These are phyloP conservation scores for Oxystoma pomonae DNA, from an alignment of 2,888 invertebrate genomes.

Conservation along the genomic window DNA sequence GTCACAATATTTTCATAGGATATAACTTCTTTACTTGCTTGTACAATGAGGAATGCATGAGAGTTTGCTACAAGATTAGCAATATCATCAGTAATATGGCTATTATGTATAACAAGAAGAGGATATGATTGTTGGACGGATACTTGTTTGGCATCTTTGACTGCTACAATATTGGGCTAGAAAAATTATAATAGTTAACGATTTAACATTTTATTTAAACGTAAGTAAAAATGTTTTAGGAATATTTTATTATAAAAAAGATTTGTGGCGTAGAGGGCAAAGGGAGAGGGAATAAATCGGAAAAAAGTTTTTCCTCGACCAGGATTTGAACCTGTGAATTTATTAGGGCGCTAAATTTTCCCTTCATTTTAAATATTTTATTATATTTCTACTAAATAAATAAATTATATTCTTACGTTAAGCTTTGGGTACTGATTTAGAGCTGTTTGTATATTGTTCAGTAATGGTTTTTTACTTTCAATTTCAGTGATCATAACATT, in stretches of 20 bases:
- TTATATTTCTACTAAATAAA: too few relatives aligned
- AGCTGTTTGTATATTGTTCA: conserved; percentile 36
- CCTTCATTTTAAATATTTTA: too few relatives aligned
- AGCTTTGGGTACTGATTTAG: conserved; percentile 35
- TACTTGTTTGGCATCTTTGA: conserved; percentile 36
- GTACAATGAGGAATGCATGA: conserved; percentile 38
- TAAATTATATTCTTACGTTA: conserved; percentile 37
- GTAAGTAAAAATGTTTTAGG: too few relatives aligned
- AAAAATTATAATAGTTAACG: too few relatives aligned
- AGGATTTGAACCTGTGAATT: too few relatives aligned
- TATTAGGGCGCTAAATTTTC: too few relatives aligned
- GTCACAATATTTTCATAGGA: conserved; percentile 31
- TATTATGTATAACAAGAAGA: conserved; percentile 38
- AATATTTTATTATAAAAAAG: too few relatives aligned
- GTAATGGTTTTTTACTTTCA: conserved; percentile 33
- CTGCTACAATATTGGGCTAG: conserved; percentile 38
- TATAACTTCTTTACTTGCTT: conserved; percentile 31
- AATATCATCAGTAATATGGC: conserved; percentile 34
- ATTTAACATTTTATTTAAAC: too few relatives aligned
- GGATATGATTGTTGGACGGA: conserved; percentile 39
- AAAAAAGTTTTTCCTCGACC: too few relatives aligned
- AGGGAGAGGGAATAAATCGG: too few relatives aligned
- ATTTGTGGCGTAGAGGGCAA: too few relatives aligned
- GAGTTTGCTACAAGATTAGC: conserved; percentile 35
- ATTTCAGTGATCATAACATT: conserved; percentile 41